Conservation (phyloP, 2,888 invertebrate species). For the Heteropelma amictum region DNA sequence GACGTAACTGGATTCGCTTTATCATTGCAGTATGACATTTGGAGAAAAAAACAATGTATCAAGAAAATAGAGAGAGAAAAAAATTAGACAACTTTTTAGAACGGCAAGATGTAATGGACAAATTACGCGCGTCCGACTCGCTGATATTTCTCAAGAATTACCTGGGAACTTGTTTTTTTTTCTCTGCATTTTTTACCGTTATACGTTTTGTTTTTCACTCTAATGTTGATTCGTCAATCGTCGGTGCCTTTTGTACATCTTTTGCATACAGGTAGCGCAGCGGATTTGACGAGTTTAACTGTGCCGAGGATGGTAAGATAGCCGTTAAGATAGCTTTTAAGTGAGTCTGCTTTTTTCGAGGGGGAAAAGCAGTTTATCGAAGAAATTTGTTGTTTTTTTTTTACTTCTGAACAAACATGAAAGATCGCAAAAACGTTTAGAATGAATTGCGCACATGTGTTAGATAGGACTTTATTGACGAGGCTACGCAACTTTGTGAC, state of each 20-base stretch:
- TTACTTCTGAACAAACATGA: constrained; percentile 9
- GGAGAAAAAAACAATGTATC: background rate
- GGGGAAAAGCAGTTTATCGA: constrained; percentile 77
- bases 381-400: constrained; percentile 21
- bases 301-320: constrained; percentile 68
- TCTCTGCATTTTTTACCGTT: background rate
- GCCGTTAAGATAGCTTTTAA: constrained; percentile 59
- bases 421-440: constrained; percentile 23
- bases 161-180: background rate
- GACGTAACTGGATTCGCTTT: constrained; percentile 40
- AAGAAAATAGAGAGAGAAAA: constrained; percentile 3
- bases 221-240: constrained; percentile 36
- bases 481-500: background rate
- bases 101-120: constrained; percentile 5
- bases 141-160: constrained; percentile 11
- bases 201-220: constrained; percentile 3
- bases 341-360: constrained; percentile 76
- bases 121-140: constrained; percentile 8
- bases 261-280: constrained; percentile 57
- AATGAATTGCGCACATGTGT: constrained; percentile 29
- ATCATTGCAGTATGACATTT: constrained; percentile 37
- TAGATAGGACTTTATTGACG: background rate
- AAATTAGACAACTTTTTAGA: background rate
- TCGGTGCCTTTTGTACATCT: constrained; percentile 19
- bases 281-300: constrained; percentile 31